phyloP scores from a whole-genome alignment of 2,888 invertebrate genomes.

The Andricus curvator region DNA sequence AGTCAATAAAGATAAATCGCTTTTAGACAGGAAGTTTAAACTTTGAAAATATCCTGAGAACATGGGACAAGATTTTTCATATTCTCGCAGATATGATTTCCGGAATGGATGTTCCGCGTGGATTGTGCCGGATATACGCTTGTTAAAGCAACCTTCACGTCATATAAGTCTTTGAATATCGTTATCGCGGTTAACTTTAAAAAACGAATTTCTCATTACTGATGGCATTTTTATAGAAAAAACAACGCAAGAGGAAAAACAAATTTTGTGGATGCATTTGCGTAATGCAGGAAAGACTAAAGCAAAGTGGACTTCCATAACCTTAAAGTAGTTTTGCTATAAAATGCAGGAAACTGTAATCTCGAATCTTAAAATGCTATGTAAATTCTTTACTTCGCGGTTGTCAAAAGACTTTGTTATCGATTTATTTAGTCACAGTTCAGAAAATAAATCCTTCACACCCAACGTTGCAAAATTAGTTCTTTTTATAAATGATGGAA shows the following conservation, averaged over 20 bases:
- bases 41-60: conserved; percentile 38
- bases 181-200: conserved; percentile 32
- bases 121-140: conserved; percentile 47
- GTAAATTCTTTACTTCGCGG: not conserved
- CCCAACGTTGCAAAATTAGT: conserved; percentile 23
- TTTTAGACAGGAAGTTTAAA: conserved; percentile 24
- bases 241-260: not conserved
- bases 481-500: conserved; percentile 25
- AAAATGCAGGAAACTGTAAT: not conserved
- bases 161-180: conserved; percentile 54
- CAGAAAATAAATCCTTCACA: conserved; percentile 30
- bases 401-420: conserved; percentile 13
- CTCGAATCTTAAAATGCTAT: not conserved
- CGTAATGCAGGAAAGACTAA: conserved; percentile 7
- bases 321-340: no score
- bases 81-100: conserved; percentile 33
- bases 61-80: conserved; percentile 34
- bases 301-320: not conserved
- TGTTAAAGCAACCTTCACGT: conserved; percentile 47
- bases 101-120: conserved; percentile 42
- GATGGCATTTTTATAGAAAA: not conserved
- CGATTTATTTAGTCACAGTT: conserved; percentile 7
- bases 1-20: conserved; percentile 11
- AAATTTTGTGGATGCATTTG: conserved; percentile 7
- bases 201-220: conserved; percentile 32